Base-by-base conservation (phyloP, 64 coral and sea anemone genomes). In the Pachyseris speciosa region DNA sequence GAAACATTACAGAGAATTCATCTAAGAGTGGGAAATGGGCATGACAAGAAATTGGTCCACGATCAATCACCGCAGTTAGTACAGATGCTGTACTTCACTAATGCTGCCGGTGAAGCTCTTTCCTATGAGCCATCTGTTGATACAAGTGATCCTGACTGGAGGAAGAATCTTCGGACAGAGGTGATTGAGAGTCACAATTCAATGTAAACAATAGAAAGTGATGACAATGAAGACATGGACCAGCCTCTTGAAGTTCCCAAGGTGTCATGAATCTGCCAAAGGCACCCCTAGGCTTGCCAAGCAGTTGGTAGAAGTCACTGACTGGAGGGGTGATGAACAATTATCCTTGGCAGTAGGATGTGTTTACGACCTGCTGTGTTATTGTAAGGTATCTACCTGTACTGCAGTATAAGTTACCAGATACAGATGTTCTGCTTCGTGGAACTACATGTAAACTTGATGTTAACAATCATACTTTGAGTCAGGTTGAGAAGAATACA, bases 371-470 rank as follows among this genome's bases (percentile, higher is more conserved):
- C n/a, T 75, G 40, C 72, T 75, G 72, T 75, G 72, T 50, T 41
- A 49, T 49, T 75, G 24, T 26, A 9, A 75, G 72, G 25, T 50
- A 25, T 64, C 45, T 74, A 19, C 26, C 43, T 74, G 38, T 74
- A 74, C 70, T 74, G 70, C 25, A 74, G 39, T 74, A 74, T 25
- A 19, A 71, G 70, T 74, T 26, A 45, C 70, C 70, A 74, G 70
- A 74, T 27, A 74, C n/a, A 7, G 70, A 74, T 39, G 38, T 47
- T 74, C 4, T 39, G 22, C 70, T 74, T 24, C 37, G 25, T 24
- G 70, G 70, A 74, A 74, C 70, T 47, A 44, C 37, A 74, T 45
- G 37, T 47, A 74, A 37, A 74, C 38, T 64, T 74, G 70, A 15
- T 22, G 8, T 74, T 44, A 74, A 74, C 38, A 17, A 42, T 25